A percentile compares a stretch with the other conserved stretches of the same genome.
Conservation (phyloP, 2,888 invertebrate genomes). For the Sturmia bella region DNA sequence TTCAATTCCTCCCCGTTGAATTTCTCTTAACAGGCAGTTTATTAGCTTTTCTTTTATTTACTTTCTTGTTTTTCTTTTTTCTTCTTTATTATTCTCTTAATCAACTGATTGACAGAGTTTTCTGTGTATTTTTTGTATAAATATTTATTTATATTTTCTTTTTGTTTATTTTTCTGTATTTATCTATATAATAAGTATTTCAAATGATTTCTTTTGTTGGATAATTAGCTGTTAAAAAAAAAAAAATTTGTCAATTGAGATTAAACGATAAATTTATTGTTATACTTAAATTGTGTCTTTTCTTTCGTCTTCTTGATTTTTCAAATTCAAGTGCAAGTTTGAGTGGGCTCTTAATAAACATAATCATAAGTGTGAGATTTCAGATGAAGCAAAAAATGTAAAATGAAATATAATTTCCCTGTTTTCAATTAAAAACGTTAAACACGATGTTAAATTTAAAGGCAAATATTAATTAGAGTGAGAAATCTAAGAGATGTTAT, state of each 20-base stretch:
- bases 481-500: no score
- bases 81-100: slow-evolving; percentile 21
- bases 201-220: slow-evolving; percentile 34
- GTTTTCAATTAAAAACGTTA: no score
- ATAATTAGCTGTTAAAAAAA: slow-evolving; percentile 14
- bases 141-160: neutral
- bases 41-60: no score
- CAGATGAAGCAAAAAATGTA: neutral
- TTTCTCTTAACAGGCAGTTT: slow-evolving; percentile 48
- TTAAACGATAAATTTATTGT: slow-evolving; percentile 42
- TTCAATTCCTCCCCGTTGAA: slow-evolving; percentile 28
- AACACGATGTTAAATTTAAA: no score
- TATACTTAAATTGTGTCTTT: slow-evolving; percentile 25
- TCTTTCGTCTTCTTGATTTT: neutral
- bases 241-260: slow-evolving; percentile 40
- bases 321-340: neutral
- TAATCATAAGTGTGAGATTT: neutral
- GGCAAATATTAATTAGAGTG: no score
- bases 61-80: neutral
- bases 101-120: slow-evolving; percentile 49
- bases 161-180: slow-evolving; percentile 1
- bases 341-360: neutral
- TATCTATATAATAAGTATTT: neutral
- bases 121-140: slow-evolving; percentile 28
- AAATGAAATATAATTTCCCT: neutral